Conservation (phyloP, 2,797 vertebrate genomes). For the Hephaestus fuliginosus region DNA sequence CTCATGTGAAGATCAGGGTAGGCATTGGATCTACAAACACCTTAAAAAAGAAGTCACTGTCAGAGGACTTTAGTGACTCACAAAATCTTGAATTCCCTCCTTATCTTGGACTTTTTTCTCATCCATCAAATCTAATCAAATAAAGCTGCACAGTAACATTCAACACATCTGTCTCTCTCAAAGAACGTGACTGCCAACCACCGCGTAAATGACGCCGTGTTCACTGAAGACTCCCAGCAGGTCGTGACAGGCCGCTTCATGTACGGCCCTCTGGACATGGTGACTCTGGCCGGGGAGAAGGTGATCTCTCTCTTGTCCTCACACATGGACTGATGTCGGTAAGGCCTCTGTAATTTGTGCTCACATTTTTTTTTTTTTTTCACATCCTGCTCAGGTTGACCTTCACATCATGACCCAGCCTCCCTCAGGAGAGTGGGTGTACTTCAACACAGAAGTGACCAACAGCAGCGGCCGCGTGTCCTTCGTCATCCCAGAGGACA, state of each 20-base stretch:
- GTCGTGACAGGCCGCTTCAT: conserved; percentile 94
- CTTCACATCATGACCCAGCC: conserved; percentile 99
- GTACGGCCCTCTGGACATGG: conserved; percentile 99
- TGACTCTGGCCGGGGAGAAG: conserved; percentile 98
- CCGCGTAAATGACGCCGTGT: conserved; percentile 93
- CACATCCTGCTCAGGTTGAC: conserved; percentile 88
- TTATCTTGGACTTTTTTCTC: not conserved
- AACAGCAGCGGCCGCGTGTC: conserved; percentile 96
- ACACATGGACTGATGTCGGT: not conserved
- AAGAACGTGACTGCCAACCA: conserved; percentile 99
- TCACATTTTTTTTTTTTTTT: not conserved
- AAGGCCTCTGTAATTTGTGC: not conserved
- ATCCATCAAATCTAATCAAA: not conserved
- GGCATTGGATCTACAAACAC: conserved; percentile 15
- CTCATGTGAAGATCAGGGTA: conserved; percentile 96
- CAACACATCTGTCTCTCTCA: not conserved
- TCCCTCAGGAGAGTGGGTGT: conserved; percentile 96
- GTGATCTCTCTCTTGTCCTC: conserved; percentile 68
- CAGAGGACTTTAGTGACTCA: not conserved
- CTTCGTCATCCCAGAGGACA: conserved; percentile 91
- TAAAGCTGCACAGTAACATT: not conserved
- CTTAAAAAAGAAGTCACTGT: not conserved
- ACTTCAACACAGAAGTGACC: conserved; percentile 95
- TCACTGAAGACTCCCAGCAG: conserved; percentile 93
- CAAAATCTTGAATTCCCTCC: not conserved